Conservation (phyloP, 2,888 invertebrate species). For the Caenorhabditis sinica region DNA sequence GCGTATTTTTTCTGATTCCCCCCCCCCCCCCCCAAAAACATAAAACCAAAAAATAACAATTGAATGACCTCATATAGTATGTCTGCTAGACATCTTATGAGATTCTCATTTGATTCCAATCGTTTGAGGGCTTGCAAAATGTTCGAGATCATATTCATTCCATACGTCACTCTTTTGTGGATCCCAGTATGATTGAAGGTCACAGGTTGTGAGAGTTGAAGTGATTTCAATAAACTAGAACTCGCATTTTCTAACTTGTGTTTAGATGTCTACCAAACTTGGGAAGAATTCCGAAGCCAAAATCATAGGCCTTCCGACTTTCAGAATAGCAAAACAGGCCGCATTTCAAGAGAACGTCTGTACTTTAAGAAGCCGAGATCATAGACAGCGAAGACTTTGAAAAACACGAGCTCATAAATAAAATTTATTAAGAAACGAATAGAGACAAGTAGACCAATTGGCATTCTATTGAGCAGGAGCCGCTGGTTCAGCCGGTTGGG, state of each 20-base stretch:
- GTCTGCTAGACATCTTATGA: neutral
- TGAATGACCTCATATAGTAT: neutral
- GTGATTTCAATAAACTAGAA: too few species aligned
- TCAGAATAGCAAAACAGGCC: too few species aligned
- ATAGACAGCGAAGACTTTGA: neutral
- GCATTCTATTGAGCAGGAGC: constrained; percentile 36
- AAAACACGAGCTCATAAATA: constrained; percentile 18
- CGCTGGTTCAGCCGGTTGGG: neutral
- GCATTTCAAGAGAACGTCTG: too few species aligned
- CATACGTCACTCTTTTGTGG: neutral
- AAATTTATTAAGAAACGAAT: constrained; percentile 25
- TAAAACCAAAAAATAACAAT: neutral
- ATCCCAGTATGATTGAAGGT: neutral
- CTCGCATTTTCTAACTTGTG: too few species aligned
- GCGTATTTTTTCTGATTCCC: too few species aligned
- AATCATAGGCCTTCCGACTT: too few species aligned
- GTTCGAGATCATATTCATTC: neutral
- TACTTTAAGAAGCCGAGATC: neutral
- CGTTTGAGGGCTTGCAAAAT: neutral
- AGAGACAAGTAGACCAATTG: constrained; percentile 9
- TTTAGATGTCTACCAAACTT: too few species aligned
- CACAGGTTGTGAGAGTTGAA: too few species aligned
- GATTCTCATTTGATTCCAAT: neutral
- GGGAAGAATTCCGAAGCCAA: too few species aligned
- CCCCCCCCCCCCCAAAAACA: too few species aligned